Evolutionary conservation across 1,140 invertebrate genomes (phyloP), one percentile per base, ranked within the genome.

Genomic region (Dreissena rostriformis): DNA sequence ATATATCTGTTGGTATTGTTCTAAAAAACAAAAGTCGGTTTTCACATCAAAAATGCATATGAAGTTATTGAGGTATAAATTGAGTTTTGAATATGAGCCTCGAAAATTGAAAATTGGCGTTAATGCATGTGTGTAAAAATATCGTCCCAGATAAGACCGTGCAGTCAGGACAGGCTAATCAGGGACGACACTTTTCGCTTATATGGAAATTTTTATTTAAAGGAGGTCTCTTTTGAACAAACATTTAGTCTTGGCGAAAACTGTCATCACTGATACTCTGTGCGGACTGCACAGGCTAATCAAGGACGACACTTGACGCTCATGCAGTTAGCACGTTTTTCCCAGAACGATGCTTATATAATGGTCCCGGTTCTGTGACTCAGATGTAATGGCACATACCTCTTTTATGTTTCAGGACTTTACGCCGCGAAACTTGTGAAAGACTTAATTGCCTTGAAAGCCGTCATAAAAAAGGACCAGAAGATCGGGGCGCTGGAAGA

Each of bases 381-480:
- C 4, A n/a, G 22, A 61, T 6, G 17, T n/a, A 6, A 6, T 5
- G 22, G 57, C 57, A n/a, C 57, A 61, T 4, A n/a, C 2, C 2
- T 73, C n/a, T n/a, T n/a, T n/a, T 26, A 15, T 22, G 51, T 68
- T 55, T 39, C 66, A 83, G 81, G 74, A 57, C 15, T 76, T 83
- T 83, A 83, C 49, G 24, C 57, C 17, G 66, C 29, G 15, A 57
- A 76, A 63, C 29, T 83, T 26, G 17, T 83, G 51, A 75, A 83
- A 39, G 81, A 83, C 12, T 24, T 83, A 8, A 19, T 51, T 6
- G 73, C 74, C 12, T 12, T 83, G 29, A 83, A 83, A 52, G 19
- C 15, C 11, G 53, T 76, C 51, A 67, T 83, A 17, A 83, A 83
- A 63, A 52, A 68, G 51, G 81, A 76, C 51, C 70, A 83, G 66